These are phyloP conservation scores for Sebastes steindachneri DNA, from an alignment of 2,797 vertebrate species.

Conservation along the genomic window DNA sequence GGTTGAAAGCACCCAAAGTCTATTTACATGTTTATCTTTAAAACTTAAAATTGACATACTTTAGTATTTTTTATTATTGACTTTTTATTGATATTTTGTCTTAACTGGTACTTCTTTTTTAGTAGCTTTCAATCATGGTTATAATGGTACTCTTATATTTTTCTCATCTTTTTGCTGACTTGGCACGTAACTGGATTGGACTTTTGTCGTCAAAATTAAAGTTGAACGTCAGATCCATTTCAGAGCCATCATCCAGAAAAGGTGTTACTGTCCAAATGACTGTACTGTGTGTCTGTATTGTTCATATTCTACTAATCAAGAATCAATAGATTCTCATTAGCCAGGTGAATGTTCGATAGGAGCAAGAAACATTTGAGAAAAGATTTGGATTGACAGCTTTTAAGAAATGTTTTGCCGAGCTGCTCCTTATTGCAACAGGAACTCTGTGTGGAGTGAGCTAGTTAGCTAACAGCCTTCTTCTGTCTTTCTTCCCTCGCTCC, in stretches of 20 bases:
- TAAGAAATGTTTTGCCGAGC: conserved; percentile 33
- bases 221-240: not conserved
- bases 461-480: conserved; percentile 89
- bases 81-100: not conserved
- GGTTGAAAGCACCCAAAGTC: not conserved
- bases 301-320: conserved; percentile 47
- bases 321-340: conserved; percentile 29
- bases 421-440: conserved; percentile 62
- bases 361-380: conserved; percentile 37
- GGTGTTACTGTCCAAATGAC: conserved; percentile 11
- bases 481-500: conserved; percentile 59
- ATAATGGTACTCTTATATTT: not conserved
- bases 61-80: not conserved
- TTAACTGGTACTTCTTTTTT: not conserved
- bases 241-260: not conserved
- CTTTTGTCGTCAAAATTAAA: not conserved
- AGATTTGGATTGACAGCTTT: not conserved
- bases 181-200: not conserved
- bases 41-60: not conserved
- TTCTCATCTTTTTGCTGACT: not conserved
- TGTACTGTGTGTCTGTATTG: not conserved
- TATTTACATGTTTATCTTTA: not conserved
- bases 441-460: conserved; percentile 84
- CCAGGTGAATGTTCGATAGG: conserved; percentile 50
- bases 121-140: not conserved